Evolutionary conservation across 2,888 invertebrate species (phyloP), one percentile per base, ranked within the genome.

Genomic region (Acleris cristana): DNA sequence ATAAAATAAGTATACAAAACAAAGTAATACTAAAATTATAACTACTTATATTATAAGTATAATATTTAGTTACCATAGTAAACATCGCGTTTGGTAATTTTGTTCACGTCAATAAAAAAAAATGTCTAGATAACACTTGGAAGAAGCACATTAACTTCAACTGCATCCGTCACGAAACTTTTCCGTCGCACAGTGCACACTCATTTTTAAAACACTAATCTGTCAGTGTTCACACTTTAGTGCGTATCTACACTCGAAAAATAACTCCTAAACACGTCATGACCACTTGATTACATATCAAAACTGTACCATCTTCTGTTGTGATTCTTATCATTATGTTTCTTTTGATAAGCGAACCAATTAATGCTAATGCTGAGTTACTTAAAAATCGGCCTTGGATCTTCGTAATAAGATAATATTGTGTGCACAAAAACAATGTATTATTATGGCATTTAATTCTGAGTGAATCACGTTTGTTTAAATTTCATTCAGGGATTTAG

Each of bases 271-370:
- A 16, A 18, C n/a, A 59, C 61, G 65, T 60, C 65, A 45, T 40
- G 26, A 55, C 18, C 14, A 16, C 18, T 30, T 56, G 45, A 62
- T 62, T 48, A 45, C 61, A 23, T 66, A 66, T 62, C 66, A 48
- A 45, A 45, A 66, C 66, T 66, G 52, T 62, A 52, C 21, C 61
- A 66, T 66, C 61, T 48, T 57, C 61, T 61, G 45, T 66, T 62
- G 45, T 66, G 65, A 21, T 45, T 45, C 52, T 19, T 61, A 52
- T 62, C 66, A 34, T 26, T 45, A 55, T 56, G 23, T 51, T 49
- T 34, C 21, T 14, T 44, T 51, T 66, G 66, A 66, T 66, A 66
- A 66, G 30, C 34, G 16, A 48, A 34, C 40, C 61, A 62, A 56
- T 62, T 62, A 61, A 57, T 23, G 1, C 3, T 5, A 34, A 59